Evolutionary conservation across 2,888 invertebrate species (phyloP).

Genomic region (Osedax fenrisi): DNA sequence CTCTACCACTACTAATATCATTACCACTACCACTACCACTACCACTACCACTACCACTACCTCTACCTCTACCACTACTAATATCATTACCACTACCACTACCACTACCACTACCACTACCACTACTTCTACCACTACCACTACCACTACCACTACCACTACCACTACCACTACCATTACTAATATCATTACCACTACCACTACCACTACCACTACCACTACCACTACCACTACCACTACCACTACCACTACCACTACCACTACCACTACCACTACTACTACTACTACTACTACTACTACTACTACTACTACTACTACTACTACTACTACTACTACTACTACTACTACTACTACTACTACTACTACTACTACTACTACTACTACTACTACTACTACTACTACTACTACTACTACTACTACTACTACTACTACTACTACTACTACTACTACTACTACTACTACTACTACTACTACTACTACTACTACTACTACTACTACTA

Average conservation of each 20-base stretch:
- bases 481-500: constrained; percentile 31
- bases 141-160: constrained; percentile 10
- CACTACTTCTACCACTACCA: no score
- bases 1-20: no score
- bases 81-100: constrained; percentile 17
- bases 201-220: constrained; percentile 10
- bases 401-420: no score
- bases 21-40: constrained; percentile 13
- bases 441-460: no score
- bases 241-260: constrained; percentile 61
- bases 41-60: constrained; percentile 5
- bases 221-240: constrained; percentile 34
- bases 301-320: no score
- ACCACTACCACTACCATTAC: constrained; percentile 12
- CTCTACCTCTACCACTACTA: no score
- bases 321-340: no score
- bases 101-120: constrained; percentile 18
- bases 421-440: no score
- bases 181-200: constrained; percentile 7
- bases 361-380: no score
- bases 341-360: no score
- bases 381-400: no score
- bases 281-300: no score
- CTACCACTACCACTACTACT: neutral
- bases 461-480: constrained; percentile 22